Conservation (phyloP, 2,113 vertebrate genomes). For the Hipposideros armiger region DNA sequence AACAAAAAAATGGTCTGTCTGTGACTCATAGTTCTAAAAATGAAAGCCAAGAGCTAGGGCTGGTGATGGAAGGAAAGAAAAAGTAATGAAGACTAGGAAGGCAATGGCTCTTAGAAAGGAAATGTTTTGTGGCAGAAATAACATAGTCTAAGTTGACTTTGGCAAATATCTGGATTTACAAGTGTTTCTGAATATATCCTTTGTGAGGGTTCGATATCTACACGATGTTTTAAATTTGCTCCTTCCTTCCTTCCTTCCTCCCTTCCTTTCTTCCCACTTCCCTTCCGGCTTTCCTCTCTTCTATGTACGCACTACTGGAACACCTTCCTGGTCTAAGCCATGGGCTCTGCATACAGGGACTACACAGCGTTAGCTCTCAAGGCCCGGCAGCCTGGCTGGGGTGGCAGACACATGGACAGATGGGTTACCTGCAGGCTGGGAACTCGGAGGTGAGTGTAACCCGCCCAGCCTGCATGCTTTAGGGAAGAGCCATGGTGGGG, state of each 20-base stretch:
- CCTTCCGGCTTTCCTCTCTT: neutral
- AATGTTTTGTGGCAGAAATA: slow-evolving; percentile 19
- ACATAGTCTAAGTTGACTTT: neutral
- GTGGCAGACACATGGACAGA: neutral
- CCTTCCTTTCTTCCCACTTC: neutral
- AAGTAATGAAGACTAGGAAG: neutral
- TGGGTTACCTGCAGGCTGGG: neutral
- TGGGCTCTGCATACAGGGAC: neutral
- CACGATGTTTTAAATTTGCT: neutral
- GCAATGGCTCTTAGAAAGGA: neutral
- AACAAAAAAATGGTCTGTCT: neutral
- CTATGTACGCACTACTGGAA: neutral
- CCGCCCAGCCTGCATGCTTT: neutral
- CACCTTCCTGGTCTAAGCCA: neutral
- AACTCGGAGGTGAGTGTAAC: neutral
- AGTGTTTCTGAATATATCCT: neutral
- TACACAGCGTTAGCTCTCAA: neutral
- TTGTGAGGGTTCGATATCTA: neutral
- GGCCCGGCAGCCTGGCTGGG: neutral
- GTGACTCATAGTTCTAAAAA: neutral
- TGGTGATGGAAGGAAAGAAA: neutral
- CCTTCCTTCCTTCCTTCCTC: neutral
- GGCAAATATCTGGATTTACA: slow-evolving; percentile 28
- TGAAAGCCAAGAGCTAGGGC: neutral
- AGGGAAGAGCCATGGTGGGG: neutral